Conservation (phyloP, 1,140 invertebrate species). For the Ips typographus region DNA sequence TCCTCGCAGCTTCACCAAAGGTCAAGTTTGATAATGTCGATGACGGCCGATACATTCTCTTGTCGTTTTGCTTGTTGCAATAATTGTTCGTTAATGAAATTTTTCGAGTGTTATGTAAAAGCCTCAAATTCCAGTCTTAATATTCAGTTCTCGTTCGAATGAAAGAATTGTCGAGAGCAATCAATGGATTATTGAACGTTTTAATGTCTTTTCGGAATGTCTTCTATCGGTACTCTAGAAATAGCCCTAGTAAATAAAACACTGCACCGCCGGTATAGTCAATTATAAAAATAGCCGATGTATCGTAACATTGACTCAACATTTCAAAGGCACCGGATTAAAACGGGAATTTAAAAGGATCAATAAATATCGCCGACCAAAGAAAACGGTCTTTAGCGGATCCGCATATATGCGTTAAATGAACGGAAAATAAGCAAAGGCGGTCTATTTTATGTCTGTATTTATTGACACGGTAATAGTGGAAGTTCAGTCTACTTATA, state of each 20-base stretch:
- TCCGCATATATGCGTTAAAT: constrained; percentile 14
- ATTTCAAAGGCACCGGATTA: constrained; percentile 26
- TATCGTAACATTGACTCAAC: constrained; percentile 24
- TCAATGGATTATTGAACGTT: no score
- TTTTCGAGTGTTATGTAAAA: neutral
- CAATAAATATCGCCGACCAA: constrained; percentile 18
- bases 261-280: neutral
- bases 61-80: neutral
- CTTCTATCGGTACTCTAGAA: constrained; percentile 7
- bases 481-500: neutral
- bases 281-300: constrained; percentile 25
- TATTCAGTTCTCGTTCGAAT: no score
- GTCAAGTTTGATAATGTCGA: constrained; percentile 18
- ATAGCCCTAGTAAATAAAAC: constrained; percentile 20
- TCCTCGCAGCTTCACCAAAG: constrained; percentile 5
- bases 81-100: neutral
- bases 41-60: constrained; percentile 6
- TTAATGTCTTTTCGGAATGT: constrained; percentile 7
- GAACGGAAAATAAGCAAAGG: constrained; percentile 13
- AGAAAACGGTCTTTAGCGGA: constrained; percentile 17
- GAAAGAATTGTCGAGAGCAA: no score
- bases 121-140: no score
- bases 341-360: constrained; percentile 27
- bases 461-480: constrained; percentile 16
- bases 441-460: constrained; percentile 14